phyloP scores from a whole-genome alignment of 2,888 invertebrate genomes.

The Aphrophora alni region DNA sequence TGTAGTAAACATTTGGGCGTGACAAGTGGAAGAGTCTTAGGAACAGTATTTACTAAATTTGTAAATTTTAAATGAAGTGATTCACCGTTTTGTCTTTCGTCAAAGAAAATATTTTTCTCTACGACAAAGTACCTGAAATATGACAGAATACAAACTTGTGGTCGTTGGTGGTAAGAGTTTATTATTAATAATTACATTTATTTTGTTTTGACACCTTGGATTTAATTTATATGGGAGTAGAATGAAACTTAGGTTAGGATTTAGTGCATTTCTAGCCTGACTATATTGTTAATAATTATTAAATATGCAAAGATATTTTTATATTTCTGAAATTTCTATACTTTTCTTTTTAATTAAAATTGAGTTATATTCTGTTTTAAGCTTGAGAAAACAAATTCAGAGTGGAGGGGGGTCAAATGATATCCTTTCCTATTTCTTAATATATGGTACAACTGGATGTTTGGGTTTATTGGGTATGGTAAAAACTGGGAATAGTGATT shows the following conservation, averaged over 20 bases:
- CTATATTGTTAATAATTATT: too few relatives aligned
- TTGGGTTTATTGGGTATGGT: too few relatives aligned
- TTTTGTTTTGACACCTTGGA: not conserved
- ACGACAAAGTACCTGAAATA: slow-evolving; percentile 47
- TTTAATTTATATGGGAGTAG: not conserved
- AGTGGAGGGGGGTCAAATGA: too few relatives aligned
- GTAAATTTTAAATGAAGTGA: slow-evolving; percentile 10
- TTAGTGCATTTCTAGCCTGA: too few relatives aligned
- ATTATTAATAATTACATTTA: not conserved
- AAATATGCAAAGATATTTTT: too few relatives aligned
- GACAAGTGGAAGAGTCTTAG: slow-evolving; percentile 25
- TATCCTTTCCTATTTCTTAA: too few relatives aligned
- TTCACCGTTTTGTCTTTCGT: not conserved
- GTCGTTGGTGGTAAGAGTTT: slow-evolving; percentile 59
- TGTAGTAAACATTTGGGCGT: slow-evolving; percentile 43
- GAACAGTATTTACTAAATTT: slow-evolving; percentile 12
- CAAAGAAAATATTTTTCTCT: not conserved
- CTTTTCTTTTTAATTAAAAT: too few relatives aligned
- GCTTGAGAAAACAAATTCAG: too few relatives aligned
- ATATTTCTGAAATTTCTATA: too few relatives aligned
- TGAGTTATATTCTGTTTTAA: too few relatives aligned
- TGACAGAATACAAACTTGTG: slow-evolving; percentile 66
- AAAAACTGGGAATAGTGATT: too few relatives aligned
- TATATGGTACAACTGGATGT: too few relatives aligned
- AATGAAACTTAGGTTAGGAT: not conserved